Conservation (phyloP, 2,888 invertebrate genomes). For the Tinea semifulvella region DNA sequence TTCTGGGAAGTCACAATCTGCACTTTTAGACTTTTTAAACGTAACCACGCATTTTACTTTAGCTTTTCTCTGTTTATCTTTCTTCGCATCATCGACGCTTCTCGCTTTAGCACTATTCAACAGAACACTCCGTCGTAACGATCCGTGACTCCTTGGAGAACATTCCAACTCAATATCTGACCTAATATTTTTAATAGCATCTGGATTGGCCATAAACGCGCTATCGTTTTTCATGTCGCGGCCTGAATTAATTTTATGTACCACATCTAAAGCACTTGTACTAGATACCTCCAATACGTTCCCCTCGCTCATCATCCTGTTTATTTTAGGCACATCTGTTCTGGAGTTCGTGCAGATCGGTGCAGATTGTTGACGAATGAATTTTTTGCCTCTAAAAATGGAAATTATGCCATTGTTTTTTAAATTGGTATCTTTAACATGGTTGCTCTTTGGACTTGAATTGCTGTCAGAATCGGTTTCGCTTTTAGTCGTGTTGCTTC, state of each 20-base stretch:
- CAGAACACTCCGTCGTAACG: slow-evolving; percentile 59
- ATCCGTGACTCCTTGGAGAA: slow-evolving; percentile 32
- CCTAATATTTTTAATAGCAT: slow-evolving; percentile 32
- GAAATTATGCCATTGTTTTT: slow-evolving; percentile 37
- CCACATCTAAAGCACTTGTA: background rate
- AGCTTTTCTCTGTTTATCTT: slow-evolving; percentile 29
- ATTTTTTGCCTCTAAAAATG: slow-evolving; percentile 42
- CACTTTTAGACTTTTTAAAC: slow-evolving; percentile 47
- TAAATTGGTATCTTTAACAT: background rate
- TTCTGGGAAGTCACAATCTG: slow-evolving; percentile 52
- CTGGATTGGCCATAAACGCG: slow-evolving; percentile 49
- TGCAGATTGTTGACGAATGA: slow-evolving; percentile 52
- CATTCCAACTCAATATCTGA: slow-evolving; percentile 36
- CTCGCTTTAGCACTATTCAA: slow-evolving; percentile 55
- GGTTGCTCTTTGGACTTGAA: background rate
- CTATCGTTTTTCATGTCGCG: background rate
- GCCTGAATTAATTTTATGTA: background rate
- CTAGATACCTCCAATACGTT: slow-evolving; percentile 26
- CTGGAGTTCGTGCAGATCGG: slow-evolving; percentile 42
- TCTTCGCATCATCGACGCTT: slow-evolving; percentile 40
- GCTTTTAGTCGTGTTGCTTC: slow-evolving; percentile 23
- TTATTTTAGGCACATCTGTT: slow-evolving; percentile 31
- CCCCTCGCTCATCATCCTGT: slow-evolving; percentile 49
- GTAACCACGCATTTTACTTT: slow-evolving; percentile 54
- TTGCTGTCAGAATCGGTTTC: slow-evolving; percentile 36